Evolutionary conservation across 2,797 vertebrate genomes (phyloP), one percentile per base, ranked within the genome.

Genomic region (Leuciscus waleckii): DNA sequence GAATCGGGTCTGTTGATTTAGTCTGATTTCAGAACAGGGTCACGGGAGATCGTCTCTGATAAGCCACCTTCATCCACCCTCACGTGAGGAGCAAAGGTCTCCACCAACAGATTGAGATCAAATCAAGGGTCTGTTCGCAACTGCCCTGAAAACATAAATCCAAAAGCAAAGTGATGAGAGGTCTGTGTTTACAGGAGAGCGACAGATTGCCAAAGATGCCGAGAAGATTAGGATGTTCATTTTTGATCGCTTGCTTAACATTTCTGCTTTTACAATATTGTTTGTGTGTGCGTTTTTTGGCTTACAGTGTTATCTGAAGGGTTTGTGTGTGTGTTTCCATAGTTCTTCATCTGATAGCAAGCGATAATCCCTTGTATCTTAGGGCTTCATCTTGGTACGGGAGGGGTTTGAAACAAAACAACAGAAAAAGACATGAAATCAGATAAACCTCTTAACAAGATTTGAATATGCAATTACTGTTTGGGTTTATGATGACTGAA

Each of bases 371-470:
- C 85, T 74, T 88, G 88, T 91, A 91, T 93, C 90, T 91, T 81
- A 91, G 86, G 85, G 87, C 87, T 89, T 94, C 94, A 94, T 91
- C 88, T 2, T 79, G 85, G 90, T 87, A 88, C 69, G 32, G 68
- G 65, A 88, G 91, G 90, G 87, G 88, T 80, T 87, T 83, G 68
- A 86, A 88, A 90, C 83, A 89, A 89, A 87, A 86, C 83, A 86
- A 88, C 58, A 76, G 75, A 56, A 87, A 85, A 92, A 93, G 89
- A 92, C 84, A 77, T 84, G 79, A 87, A 92, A 91, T 93, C 87
- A 91, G 92, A 93, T 89, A 90, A 92, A 92, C 90, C 90, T 90
- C 85, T 90, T 90, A 93, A 92, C 88, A 88, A 90, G 90, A 94
- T 92, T 91, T 89, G 71, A 93, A 92, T 88, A 91, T 84, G 91